These are phyloP conservation scores for Mus caroli DNA, from an alignment of 2,797 vertebrate genomes.

Conservation along the genomic window DNA sequence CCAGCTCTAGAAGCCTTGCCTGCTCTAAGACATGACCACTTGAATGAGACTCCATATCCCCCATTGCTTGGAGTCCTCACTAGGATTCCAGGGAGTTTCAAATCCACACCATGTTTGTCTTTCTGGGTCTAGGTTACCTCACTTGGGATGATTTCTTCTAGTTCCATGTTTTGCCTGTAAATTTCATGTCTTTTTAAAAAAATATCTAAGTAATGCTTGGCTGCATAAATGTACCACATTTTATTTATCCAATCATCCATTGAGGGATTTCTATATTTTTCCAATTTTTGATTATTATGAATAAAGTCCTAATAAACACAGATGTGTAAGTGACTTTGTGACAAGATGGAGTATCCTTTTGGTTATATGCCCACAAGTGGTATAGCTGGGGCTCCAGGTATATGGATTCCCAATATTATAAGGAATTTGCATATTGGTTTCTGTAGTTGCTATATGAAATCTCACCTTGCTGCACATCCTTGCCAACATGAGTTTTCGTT, in stretches of 20 bases:
- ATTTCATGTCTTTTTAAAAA: not conserved
- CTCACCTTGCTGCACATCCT: not conserved
- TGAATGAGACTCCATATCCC: not conserved
- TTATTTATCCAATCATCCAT: not conserved
- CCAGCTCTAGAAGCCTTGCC: not conserved
- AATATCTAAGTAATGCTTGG: not conserved
- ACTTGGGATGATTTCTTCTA: not conserved
- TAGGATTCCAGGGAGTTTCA: not conserved
- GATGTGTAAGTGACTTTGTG: not conserved
- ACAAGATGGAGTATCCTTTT: not conserved
- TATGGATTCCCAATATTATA: not conserved
- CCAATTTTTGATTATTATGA: not conserved
- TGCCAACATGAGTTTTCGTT: not conserved
- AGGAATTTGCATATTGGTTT: not conserved
- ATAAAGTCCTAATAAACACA: not conserved
- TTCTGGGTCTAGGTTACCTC: not conserved
- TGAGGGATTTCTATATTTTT: not conserved
- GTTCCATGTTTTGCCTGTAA: not conserved
- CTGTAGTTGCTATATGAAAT: not conserved
- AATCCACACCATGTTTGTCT: not conserved
- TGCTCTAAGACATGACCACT: not conserved
- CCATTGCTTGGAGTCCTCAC: not conserved
- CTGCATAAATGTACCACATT: not conserved
- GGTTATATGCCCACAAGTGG: not conserved
- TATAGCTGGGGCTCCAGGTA: not conserved